Percentiles rank a stretch among this genome's conserved stretches.
These are phyloP conservation scores for Heteropelma amictum DNA, from an alignment of 2,888 invertebrate genomes.

Conservation along the genomic window DNA sequence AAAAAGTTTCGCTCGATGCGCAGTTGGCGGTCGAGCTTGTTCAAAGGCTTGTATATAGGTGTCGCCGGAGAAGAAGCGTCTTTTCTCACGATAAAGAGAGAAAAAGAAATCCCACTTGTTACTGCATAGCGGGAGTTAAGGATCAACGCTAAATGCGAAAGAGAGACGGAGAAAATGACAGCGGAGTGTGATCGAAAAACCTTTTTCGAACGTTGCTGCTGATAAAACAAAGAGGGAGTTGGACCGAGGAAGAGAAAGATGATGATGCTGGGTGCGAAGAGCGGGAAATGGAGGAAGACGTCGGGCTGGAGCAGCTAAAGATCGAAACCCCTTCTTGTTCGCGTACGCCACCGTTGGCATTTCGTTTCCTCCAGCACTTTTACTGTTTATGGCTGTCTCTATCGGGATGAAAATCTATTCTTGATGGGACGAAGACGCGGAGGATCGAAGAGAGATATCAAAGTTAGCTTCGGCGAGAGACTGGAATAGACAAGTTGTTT, in stretches of 20 bases:
- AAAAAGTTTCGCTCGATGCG: too few species aligned
- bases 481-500: slow-evolving; percentile 10
- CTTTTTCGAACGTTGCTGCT: slow-evolving; percentile 42
- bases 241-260: slow-evolving; percentile 31
- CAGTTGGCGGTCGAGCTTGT: too few species aligned
- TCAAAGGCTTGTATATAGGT: neutral
- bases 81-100: slow-evolving; percentile 18
- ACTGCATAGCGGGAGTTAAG: neutral
- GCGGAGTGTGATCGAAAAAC: slow-evolving; percentile 44
- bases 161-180: neutral
- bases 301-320: slow-evolving; percentile 9
- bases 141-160: neutral
- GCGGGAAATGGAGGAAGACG: slow-evolving; percentile 3
- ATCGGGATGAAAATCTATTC: slow-evolving; percentile 48
- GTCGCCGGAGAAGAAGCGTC: slow-evolving; percentile 27
- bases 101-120: slow-evolving; percentile 28
- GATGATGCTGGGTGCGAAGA: slow-evolving; percentile 34
- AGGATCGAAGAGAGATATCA: slow-evolving; percentile 31
- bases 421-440: slow-evolving; percentile 42
- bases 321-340: slow-evolving; percentile 45
- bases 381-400: slow-evolving; percentile 51
- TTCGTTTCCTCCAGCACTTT: slow-evolving; percentile 11
- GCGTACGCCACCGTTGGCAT: too few species aligned
- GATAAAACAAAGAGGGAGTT: slow-evolving; percentile 52
- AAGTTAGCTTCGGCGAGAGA: slow-evolving; percentile 32